Percentiles rank a stretch among this genome's conserved stretches.
phyloP scores from a whole-genome alignment of 2,888 invertebrate genomes.

The Xestia c-nigrum region DNA sequence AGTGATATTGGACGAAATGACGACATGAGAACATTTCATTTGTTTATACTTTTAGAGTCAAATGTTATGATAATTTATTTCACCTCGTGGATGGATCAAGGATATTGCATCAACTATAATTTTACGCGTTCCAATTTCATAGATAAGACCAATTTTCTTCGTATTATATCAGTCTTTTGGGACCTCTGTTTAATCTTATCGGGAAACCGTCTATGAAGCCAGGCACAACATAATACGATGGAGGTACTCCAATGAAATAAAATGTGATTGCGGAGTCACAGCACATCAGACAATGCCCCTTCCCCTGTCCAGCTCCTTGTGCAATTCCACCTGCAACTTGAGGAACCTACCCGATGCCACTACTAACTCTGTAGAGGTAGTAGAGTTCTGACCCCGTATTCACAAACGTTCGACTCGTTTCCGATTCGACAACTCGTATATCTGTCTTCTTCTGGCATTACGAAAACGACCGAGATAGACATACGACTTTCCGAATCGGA shows the following conservation, averaged over 20 bases:
- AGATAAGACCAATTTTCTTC: background rate
- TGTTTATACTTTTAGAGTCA: constrained; percentile 29
- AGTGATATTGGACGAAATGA: constrained; percentile 35
- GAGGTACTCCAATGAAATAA: background rate
- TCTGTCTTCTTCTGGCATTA: too few species aligned
- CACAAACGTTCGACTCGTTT: too few species aligned
- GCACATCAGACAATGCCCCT: background rate
- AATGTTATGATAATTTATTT: constrained; percentile 42
- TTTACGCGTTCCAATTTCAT: background rate
- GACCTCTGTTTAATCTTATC: background rate
- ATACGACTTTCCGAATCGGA: too few species aligned
- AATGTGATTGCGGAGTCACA: background rate
- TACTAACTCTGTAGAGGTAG: background rate
- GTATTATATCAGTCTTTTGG: background rate
- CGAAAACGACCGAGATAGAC: too few species aligned
- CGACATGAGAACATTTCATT: constrained; percentile 34
- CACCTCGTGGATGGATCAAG: constrained; percentile 21
- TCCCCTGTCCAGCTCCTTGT: background rate
- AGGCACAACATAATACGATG: background rate
- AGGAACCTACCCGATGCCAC: background rate
- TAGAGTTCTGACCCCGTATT: too few species aligned
- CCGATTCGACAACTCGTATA: too few species aligned
- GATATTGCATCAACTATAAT: constrained; percentile 21
- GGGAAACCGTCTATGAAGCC: background rate
- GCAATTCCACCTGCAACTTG: background rate